phyloP scores from a whole-genome alignment of 1,140 invertebrate genomes.

The Bombus turneri region DNA sequence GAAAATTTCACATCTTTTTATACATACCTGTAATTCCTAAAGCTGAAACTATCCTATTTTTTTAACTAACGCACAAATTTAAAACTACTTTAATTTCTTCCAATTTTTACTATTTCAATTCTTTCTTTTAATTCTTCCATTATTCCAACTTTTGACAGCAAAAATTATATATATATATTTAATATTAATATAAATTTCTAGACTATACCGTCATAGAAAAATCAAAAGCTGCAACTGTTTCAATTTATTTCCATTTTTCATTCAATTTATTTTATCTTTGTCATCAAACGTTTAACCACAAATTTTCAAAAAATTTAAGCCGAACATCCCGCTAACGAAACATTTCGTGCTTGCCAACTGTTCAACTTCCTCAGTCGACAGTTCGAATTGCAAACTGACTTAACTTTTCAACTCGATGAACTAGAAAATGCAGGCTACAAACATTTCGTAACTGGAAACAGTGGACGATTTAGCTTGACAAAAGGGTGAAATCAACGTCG shows the following conservation, averaged over 20 bases:
- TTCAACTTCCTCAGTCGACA: not conserved
- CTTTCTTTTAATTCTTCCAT: no score
- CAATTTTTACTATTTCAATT: no score
- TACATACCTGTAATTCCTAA: no score
- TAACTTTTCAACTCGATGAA: not conserved
- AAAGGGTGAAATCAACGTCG: constrained; percentile 2
- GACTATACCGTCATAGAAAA: no score
- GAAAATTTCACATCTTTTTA: not conserved
- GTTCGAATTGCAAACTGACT: not conserved
- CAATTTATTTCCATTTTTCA: not conserved
- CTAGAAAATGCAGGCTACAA: not conserved
- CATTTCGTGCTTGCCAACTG: not conserved
- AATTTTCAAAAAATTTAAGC: not conserved
- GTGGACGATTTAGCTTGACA: not conserved
- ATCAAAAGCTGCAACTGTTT: no score
- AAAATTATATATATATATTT: no score
- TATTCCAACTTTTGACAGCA: no score
- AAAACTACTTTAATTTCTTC: no score
- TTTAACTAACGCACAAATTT: no score
- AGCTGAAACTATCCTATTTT: no score
- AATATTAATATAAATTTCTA: no score
- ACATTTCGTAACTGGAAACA: not conserved
- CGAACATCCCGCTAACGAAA: no score
- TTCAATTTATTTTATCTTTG: not conserved
- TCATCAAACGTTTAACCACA: not conserved